Base-by-base conservation (phyloP, 2,797 vertebrate species). In the Pterois miles region DNA sequence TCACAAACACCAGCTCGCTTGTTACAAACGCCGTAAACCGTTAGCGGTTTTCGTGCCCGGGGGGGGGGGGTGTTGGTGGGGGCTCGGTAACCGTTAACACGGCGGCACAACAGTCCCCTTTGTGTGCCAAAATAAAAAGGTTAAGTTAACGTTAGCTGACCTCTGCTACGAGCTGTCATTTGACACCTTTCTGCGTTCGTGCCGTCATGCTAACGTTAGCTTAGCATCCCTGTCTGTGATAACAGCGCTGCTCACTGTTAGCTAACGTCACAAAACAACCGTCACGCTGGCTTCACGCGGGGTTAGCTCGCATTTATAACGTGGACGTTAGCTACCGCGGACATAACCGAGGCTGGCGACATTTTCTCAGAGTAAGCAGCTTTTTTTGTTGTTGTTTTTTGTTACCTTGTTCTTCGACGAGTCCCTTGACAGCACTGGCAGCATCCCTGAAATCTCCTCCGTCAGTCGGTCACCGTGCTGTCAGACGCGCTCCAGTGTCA, bases 401-500 rank as follows among this genome's bases (percentile, higher is more conserved):
- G n/a, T n/a, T 92, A 91, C 90, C 91, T 90, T 80, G 71, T 59
- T 78, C 52, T 43, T 25, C 20, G 64, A 68, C 62, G 64, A 48
- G 73, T 66, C 33, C 69, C 46, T 56, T 62, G 58, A 75, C 76
- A 65, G 43, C 63, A 16, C n/a, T 18, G 80, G 40, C 80, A 84
- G 82, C 88, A 89, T 88, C 89, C 67, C 48, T 14, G 8, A 56
- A 27, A 27, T 10, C 33, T 62, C 58, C 63, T 53, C 56, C 62
- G 80, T 57, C 66, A 23, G 62, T 57, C 57, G 22, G 62, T 74
- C 73, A 62, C 70, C 1, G 40, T 13, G 27, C 62, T 20, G 25
- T 57, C 76, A 82, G 36, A 31, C 52, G 36, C 64, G 11, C 54
- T 11, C 18, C 43, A 0, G 25, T 36, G 64, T 71, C 74, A 83